Evolutionary conservation across 2,888 invertebrate species (phyloP), one percentile per base, ranked within the genome.

Genomic region (Lapara coniferarum): DNA sequence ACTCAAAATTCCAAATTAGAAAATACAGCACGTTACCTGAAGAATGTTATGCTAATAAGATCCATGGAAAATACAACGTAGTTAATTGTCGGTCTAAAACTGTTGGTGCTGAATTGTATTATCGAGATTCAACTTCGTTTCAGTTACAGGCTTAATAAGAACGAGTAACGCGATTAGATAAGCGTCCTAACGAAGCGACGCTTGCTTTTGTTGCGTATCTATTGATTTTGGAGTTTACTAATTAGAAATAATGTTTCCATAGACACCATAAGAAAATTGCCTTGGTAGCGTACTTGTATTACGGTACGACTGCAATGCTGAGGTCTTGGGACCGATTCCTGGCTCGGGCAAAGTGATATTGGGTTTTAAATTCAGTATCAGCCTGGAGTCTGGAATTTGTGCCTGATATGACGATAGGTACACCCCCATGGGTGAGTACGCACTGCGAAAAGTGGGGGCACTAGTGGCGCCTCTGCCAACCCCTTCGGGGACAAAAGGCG

Each of bases 111-210:
- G 44, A 63, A 66, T 68, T 30, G 53, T 69, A 66, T 73, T 66
- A 71, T 69, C 30, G 53, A 70, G 58, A 68, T 69, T 72, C 70
- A 73, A 69, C 73, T 72, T 70, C 72, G 53, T 66, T 52, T 37
- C 16, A 53, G 52, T 49, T 49, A 63, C 63, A 63, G 19, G 63
- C 19, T 63, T 63, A 44, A 16, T 66, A 66, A 46, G 67, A 51
- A 67, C 70, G 70, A 69, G 68, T 68, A 55, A 67, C 69, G 69
- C 72, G 71, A 74, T 75, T 74, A 78, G 66, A 70, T 73, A 77
- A 77, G 71, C 68, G 70, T 55, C 58, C 72, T 75, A 77, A 78
- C 73, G 74, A 78, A 71, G 12, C 19, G 19, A 19, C 52, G 30
- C 5, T 52, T 56, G 49, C 16, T 57, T 46, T 52, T 49, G 49